Base-by-base conservation (phyloP, 1,140 invertebrate species). In the Doryteuthis pealeii region DNA sequence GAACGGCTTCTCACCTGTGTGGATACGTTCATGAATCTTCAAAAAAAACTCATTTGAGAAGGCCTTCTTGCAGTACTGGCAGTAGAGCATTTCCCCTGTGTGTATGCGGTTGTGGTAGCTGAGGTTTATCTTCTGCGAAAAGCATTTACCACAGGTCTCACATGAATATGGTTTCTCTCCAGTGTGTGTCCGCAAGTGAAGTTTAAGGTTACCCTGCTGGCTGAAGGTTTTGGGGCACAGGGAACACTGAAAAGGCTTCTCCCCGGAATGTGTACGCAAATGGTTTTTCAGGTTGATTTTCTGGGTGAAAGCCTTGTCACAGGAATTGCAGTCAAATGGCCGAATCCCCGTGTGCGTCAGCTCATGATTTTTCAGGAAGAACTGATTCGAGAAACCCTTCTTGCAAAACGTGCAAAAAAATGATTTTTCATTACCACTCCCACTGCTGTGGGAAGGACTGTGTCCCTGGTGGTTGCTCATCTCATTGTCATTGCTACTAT, bases 111-210 rank as follows among this genome's bases (percentile, higher is more conserved):
- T 88, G 86, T 98, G 96, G 10, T 96, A 90, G 0, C 96, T 97
- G 65, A 98, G 87, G 87, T 98, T 98, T 0, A 96, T 96, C 22
- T 94, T 96, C 8, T 96, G 90, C 0, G 96, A 96, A 86, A 98
- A 98, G 0, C 32, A 26, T 35, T 99, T 88, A 30, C 80, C 82
- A 75, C 87, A 88, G 26, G 80, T 75, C 62, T 77, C 70, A 76
- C 87, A 88, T 15, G 79, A 79, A 73, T 83, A 89, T 1, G 87
- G 87, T 76, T 87, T 88, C 68, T 87, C 87, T 66, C 86, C 88
- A 49, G 87, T 89, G 73, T 88, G 87, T 4, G 91, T 92, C 85
- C 93, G 92, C 78, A 93, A 89, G 90, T 83, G 93, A 91, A 90
- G 93, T 92, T 86, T 95, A 95, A 85, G 94, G 94, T 72, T 66